Conservation (phyloP, 2,797 vertebrate species). For the Adelosebastes latens region DNA sequence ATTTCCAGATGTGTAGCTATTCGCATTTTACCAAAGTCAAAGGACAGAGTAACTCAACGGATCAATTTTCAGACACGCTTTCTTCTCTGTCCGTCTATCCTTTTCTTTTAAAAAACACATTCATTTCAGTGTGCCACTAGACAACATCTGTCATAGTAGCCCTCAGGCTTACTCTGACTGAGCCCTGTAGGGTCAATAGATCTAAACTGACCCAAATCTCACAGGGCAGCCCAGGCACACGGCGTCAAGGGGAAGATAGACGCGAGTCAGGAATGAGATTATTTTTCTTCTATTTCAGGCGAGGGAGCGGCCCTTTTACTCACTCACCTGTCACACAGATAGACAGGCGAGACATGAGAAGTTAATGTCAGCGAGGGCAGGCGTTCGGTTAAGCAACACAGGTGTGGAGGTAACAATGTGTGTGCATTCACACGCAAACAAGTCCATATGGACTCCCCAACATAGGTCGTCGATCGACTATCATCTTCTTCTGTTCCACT, state of each 20-base stretch:
- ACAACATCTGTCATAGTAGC: constrained; percentile 70
- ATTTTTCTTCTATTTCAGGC: constrained; percentile 47
- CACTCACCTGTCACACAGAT: constrained; percentile 37
- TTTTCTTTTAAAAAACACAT: constrained; percentile 15
- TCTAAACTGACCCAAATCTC: constrained; percentile 76
- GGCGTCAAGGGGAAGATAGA: constrained; percentile 46
- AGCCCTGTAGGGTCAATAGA: constrained; percentile 66
- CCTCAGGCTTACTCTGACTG: constrained; percentile 59
- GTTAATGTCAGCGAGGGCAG: constrained; percentile 21
- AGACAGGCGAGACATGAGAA: constrained; percentile 40
- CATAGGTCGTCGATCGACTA: not conserved
- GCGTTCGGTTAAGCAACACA: not conserved
- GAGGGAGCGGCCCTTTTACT: constrained; percentile 20
- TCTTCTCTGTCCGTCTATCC: not conserved
- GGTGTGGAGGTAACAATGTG: not conserved
- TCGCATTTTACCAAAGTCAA: not conserved
- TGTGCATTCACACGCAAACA: not conserved
- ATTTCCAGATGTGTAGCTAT: not conserved
- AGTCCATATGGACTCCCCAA: not conserved
- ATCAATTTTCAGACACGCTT: not conserved
- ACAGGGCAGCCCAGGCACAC: constrained; percentile 32
- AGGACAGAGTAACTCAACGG: not conserved
- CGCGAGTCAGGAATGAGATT: constrained; percentile 46
- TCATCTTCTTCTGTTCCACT: constrained; percentile 18
- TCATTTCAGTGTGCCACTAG: constrained; percentile 48